These are phyloP conservation scores for Drosophila sechellia DNA, from an alignment of 1,140 invertebrate species.

Conservation along the genomic window DNA sequence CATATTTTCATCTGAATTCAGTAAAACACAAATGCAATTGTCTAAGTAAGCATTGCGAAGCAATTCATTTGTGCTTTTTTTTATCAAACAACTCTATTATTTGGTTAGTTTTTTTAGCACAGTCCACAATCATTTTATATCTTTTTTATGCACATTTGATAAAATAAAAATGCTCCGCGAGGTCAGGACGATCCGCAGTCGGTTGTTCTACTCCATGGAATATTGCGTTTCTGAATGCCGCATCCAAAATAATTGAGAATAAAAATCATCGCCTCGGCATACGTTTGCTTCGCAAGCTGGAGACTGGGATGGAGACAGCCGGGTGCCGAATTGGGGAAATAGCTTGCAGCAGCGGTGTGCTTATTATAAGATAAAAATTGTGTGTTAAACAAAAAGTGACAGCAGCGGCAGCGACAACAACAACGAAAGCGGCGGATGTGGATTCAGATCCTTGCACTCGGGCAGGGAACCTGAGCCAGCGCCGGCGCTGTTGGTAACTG, in stretches of 20 bases:
- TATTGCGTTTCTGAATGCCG: conserved; percentile 66
- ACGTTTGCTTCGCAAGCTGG: conserved; percentile 33
- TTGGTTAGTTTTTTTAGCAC: conserved; percentile 25
- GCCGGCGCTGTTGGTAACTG: conserved; percentile 33
- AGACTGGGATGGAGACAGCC: not conserved
- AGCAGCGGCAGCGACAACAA: conserved; percentile 26
- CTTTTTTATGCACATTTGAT: conserved; percentile 67
- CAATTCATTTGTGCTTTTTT: not conserved
- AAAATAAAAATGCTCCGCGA: conserved; percentile 77
- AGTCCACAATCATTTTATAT: conserved; percentile 15
- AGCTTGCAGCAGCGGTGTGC: conserved; percentile 50
- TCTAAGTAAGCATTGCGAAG: not conserved
- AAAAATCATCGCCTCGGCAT: conserved; percentile 65
- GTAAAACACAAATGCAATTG: not conserved
- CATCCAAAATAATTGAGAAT: conserved; percentile 71
- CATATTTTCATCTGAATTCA: conserved; percentile 8
- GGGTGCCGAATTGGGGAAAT: conserved; percentile 19
- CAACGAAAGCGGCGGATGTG: conserved; percentile 16
- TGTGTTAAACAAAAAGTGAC: conserved; percentile 71
- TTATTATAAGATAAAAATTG: conserved; percentile 84
- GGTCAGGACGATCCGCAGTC: conserved; percentile 76
- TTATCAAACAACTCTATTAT: not conserved
- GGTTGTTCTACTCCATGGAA: conserved; percentile 79
- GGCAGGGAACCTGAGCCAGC: conserved; percentile 7
- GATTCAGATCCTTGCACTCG: conserved; percentile 42